Base-by-base conservation (phyloP, 2,888 invertebrate genomes). In the Cephus sareptanus region DNA sequence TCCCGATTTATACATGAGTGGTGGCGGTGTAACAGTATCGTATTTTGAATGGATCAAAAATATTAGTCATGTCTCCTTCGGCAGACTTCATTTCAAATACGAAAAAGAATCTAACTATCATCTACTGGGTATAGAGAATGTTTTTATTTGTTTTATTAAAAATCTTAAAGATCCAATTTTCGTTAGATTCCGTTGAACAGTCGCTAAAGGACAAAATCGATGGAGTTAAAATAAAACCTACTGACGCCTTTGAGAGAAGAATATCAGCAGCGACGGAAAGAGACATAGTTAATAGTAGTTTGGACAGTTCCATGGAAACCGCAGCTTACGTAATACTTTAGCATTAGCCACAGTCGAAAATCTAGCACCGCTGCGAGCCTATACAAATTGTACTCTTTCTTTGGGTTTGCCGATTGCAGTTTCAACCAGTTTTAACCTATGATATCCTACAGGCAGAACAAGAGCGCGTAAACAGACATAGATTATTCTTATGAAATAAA, bases 31-130 rank as follows among this genome's bases (percentile, higher is more conserved):
- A 77, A 97, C 97, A 30, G 97, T 98, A 75, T 97, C 97, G 77
- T 97, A 97, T 93, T 98, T 98, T 91, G 97, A 97, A 92, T 97
- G 95, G 96, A 93, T 97, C 85, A 98, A 97, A 92, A 97, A 97
- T 92, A 93, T 97, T 79, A 97, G 97, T 92, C 97, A 98, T 92
- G 97, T 97, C 80, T 96, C 96, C 87, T 98, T 96, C 89, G 97
- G 97, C 76, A 95, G 97, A 86, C 93, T 98, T 79, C 94, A 94
- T 84, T 97, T 97, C 92, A 97, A 97, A 92, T 97, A 97, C 92
- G 97, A 97, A 93, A 93, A 95, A 86, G 97, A 97, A 90, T 96
- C 97, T 76, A 97, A 97, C 90, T 95, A 95, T 80, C 95, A 96
- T 87, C 93, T 97, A 33, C 92, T 97, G 83, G 94, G 96, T 96